Percentiles rank a stretch among this genome's conserved stretches.
Evolutionary conservation across 2,888 invertebrate genomes (phyloP).

Genomic region (Nymphalis c-album): DNA sequence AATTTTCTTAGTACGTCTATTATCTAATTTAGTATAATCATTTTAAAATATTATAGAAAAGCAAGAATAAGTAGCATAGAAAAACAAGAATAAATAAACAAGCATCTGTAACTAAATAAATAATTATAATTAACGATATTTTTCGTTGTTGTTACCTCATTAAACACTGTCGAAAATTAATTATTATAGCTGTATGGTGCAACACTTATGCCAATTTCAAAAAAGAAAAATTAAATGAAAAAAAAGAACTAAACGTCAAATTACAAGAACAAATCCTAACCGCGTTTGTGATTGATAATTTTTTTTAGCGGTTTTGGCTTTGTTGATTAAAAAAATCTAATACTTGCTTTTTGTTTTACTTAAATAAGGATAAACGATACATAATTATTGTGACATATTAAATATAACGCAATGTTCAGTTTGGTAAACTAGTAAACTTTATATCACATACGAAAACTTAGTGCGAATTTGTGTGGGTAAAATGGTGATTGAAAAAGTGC

Average conservation of each 20-base stretch:
- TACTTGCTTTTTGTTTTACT: neutral
- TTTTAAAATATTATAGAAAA: too few species aligned
- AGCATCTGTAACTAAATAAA: too few species aligned
- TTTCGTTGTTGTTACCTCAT: too few species aligned
- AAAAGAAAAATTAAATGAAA: neutral
- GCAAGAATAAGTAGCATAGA: too few species aligned
- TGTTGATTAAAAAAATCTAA: neutral
- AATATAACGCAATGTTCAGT: slow-evolving; percentile 3
- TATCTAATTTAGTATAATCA: too few species aligned
- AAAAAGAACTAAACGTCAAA: slow-evolving; percentile 7
- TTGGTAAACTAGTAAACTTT: neutral
- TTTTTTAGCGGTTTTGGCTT: neutral
- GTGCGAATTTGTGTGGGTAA: slow-evolving; percentile 31
- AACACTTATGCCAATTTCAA: neutral
- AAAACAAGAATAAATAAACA: too few species aligned
- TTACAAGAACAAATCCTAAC: slow-evolving; percentile 7
- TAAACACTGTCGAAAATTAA: too few species aligned
- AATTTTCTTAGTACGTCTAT: too few species aligned
- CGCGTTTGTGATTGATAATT: slow-evolving; percentile 8
- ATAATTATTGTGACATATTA: neutral
- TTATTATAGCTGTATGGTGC: too few species aligned
- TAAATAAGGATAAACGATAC: neutral
- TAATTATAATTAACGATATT: too few species aligned
- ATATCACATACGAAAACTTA: neutral
- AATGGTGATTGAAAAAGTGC: slow-evolving; percentile 68